Conservation (phyloP, 2,888 invertebrate species). For the Ochropleura plecta region DNA sequence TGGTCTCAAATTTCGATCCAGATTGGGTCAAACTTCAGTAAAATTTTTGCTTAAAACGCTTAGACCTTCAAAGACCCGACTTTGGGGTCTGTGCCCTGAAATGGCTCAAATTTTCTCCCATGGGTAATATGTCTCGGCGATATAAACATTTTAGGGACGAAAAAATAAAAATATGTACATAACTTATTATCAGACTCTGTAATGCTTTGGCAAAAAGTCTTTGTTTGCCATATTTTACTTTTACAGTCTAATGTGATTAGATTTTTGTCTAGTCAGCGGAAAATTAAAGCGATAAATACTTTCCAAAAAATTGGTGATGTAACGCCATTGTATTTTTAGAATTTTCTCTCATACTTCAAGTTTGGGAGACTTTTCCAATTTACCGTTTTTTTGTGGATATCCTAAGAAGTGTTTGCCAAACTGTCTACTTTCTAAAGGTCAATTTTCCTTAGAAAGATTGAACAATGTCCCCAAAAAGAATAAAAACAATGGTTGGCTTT, state of each 20-base stretch:
- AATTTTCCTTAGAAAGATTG: not conserved
- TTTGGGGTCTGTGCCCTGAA: constrained; percentile 37
- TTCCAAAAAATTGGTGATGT: constrained; percentile 7
- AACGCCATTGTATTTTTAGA: constrained; percentile 10
- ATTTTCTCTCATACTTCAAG: not conserved
- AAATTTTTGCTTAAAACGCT: constrained; percentile 33
- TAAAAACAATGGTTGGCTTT: not conserved
- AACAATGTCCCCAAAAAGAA: not conserved
- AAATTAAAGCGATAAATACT: constrained; percentile 32
- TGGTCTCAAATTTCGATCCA: constrained; percentile 36
- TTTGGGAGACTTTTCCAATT: constrained; percentile 19
- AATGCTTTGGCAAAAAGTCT: constrained; percentile 27
- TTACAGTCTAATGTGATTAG: constrained; percentile 14
- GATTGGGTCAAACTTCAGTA: constrained; percentile 32
- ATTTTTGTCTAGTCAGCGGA: constrained; percentile 22
- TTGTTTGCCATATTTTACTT: constrained; percentile 25
- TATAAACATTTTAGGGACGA: constrained; percentile 29
- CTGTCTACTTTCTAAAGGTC: not conserved
- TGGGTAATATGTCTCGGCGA: constrained; percentile 49
- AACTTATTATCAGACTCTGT: constrained; percentile 35
- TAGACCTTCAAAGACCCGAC: constrained; percentile 32
- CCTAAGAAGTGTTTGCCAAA: constrained; percentile 27
- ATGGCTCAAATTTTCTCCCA: constrained; percentile 52
- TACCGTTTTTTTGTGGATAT: constrained; percentile 20
- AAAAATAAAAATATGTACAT: constrained; percentile 51